These are phyloP conservation scores for Thalpophila matura DNA, from an alignment of 2,888 invertebrate species.

Conservation along the genomic window DNA sequence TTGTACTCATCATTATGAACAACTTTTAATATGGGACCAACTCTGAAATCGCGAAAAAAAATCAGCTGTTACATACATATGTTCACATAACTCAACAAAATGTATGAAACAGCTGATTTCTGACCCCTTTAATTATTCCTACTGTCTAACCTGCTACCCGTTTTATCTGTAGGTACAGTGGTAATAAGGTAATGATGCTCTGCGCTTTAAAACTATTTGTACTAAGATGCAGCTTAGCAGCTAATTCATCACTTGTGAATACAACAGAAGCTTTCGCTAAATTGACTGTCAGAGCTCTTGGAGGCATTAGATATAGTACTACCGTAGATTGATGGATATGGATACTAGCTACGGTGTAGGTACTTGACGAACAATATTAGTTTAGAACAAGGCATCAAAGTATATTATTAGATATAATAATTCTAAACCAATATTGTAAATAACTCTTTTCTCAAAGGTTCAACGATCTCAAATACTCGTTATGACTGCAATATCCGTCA, in stretches of 20 bases:
- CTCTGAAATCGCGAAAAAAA: too few species aligned
- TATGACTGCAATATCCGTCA: conserved; percentile 25
- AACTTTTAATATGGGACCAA: too few species aligned
- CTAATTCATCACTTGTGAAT: conserved; percentile 42
- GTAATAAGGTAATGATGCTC: too few species aligned
- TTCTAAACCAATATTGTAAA: background rate
- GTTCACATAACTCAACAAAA: too few species aligned
- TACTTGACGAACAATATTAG: background rate
- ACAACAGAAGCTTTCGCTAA: conserved; percentile 33
- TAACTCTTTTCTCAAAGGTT: conserved; percentile 5
- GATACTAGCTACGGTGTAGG: background rate
- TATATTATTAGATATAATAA: background rate
- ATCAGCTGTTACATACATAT: too few species aligned
- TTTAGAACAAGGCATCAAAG: background rate
- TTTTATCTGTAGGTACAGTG: too few species aligned
- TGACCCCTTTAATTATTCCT: too few species aligned
- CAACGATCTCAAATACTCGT: conserved; percentile 26
- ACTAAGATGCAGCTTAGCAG: conserved; percentile 27
- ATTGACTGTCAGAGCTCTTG: background rate
- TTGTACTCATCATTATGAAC: too few species aligned
- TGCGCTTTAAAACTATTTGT: conserved; percentile 41
- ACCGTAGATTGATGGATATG: background rate
- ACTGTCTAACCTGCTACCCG: too few species aligned
- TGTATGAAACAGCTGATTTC: too few species aligned
- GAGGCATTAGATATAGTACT: background rate